These are phyloP conservation scores for Gambusia holbrooki DNA, from an alignment of 2,113 vertebrate species.

Conservation along the genomic window DNA sequence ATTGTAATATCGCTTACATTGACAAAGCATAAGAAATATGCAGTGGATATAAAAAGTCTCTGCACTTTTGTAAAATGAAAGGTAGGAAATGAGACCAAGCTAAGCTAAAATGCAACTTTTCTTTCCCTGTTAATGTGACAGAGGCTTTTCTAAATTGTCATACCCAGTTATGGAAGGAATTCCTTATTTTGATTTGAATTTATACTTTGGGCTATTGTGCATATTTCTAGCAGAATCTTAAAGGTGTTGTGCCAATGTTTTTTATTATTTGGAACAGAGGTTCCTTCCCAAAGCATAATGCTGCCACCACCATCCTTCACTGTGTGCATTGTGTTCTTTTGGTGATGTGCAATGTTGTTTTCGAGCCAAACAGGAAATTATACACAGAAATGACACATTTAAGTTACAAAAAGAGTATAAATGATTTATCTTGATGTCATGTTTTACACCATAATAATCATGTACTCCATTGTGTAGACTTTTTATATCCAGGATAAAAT, in stretches of 20 bases:
- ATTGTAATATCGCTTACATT: too few relatives aligned
- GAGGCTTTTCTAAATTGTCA: too few relatives aligned
- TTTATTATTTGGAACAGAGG: not conserved
- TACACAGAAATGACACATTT: not conserved
- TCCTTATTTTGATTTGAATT: not conserved
- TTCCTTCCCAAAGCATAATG: not conserved
- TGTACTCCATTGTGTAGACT: not conserved
- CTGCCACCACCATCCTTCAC: not conserved
- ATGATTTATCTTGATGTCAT: not conserved
- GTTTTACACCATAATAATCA: not conserved
- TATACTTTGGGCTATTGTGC: not conserved
- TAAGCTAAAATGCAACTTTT: too few relatives aligned
- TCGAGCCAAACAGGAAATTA: not conserved
- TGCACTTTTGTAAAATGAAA: too few relatives aligned
- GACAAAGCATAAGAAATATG: not conserved
- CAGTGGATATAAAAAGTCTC: not conserved
- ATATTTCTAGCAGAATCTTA: not conserved
- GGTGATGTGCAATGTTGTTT: not conserved
- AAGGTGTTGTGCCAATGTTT: not conserved
- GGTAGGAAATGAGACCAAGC: too few relatives aligned
- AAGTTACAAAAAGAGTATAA: not conserved
- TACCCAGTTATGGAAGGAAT: too few relatives aligned
- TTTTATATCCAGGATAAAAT: not conserved
- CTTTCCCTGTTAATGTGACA: too few relatives aligned
- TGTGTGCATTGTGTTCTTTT: not conserved